Conservation (phyloP, 2,888 invertebrate species). For the Operophtera brumata region DNA sequence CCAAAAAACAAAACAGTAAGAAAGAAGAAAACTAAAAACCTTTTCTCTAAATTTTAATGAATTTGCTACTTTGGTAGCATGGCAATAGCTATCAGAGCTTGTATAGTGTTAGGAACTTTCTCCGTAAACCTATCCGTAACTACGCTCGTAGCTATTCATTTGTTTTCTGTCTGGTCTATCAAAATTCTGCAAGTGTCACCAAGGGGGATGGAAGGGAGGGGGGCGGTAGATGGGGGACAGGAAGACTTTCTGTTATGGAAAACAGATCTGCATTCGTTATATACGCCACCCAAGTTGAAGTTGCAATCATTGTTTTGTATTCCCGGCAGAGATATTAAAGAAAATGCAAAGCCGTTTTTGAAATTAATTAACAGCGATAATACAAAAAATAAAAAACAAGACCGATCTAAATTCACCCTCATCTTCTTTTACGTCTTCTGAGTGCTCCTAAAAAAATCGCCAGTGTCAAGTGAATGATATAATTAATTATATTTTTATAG, state of each 20-base stretch:
- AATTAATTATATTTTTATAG: too few relatives aligned
- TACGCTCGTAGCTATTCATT: slow-evolving; percentile 29
- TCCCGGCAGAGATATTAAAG: neutral
- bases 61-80: too few relatives aligned
- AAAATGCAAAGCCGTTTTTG: neutral
- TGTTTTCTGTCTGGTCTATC: slow-evolving; percentile 49
- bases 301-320: slow-evolving; percentile 9
- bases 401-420: too few relatives aligned
- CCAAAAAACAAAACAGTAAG: too few relatives aligned
- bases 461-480: too few relatives aligned
- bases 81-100: too few relatives aligned
- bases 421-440: too few relatives aligned
- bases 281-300: slow-evolving; percentile 60
- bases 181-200: slow-evolving; percentile 69
- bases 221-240: slow-evolving; percentile 46
- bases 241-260: slow-evolving; percentile 63
- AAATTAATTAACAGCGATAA: neutral
- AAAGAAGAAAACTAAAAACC: too few relatives aligned
- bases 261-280: slow-evolving; percentile 50
- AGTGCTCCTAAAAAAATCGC: too few relatives aligned
- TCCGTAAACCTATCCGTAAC: neutral
- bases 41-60: too few relatives aligned
- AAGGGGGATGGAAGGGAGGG: slow-evolving; percentile 33
- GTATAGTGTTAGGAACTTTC: neutral
- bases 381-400: too few relatives aligned